Evolutionary conservation across 2,888 invertebrate genomes (phyloP).

Genomic region (Rapana venosa): DNA sequence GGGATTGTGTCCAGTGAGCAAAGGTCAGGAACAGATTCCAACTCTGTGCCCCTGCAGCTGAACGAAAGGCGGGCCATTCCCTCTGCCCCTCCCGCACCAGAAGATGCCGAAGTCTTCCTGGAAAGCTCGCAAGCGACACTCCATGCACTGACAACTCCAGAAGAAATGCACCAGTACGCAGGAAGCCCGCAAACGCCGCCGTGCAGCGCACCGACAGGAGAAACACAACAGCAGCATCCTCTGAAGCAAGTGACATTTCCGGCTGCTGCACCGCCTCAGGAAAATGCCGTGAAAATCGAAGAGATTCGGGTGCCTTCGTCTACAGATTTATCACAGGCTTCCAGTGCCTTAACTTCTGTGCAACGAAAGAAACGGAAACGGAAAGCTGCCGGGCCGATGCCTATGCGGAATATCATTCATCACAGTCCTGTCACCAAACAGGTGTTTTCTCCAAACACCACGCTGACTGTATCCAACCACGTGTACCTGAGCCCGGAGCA

Average conservation of each 20-base stretch:
- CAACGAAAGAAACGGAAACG: not conserved
- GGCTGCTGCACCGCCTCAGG: not conserved
- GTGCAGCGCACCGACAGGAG: not conserved
- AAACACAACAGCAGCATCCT: not conserved
- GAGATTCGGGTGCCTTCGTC: not conserved
- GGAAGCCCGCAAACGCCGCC: not conserved
- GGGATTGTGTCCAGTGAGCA: too few relatives aligned
- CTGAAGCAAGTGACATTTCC: not conserved
- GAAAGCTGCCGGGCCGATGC: not conserved
- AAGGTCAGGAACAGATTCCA: not conserved
- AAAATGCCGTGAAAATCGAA: not conserved
- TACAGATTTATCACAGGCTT: not conserved
- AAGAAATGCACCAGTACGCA: not conserved
- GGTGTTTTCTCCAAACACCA: slow-evolving; percentile 21
- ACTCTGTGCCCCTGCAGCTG: not conserved
- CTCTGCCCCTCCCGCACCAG: not conserved
- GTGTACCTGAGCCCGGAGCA: slow-evolving; percentile 6
- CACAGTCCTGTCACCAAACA: slow-evolving; percentile 21
- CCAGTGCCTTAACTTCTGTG: not conserved
- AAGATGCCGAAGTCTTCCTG: not conserved
- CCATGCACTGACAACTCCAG: not conserved
- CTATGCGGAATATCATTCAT: not conserved
- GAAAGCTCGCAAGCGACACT: not conserved
- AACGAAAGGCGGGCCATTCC: not conserved
- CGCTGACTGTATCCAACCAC: slow-evolving; percentile 26